phyloP scores from a whole-genome alignment of 2,888 invertebrate genomes.

The Tinea semifulvella region DNA sequence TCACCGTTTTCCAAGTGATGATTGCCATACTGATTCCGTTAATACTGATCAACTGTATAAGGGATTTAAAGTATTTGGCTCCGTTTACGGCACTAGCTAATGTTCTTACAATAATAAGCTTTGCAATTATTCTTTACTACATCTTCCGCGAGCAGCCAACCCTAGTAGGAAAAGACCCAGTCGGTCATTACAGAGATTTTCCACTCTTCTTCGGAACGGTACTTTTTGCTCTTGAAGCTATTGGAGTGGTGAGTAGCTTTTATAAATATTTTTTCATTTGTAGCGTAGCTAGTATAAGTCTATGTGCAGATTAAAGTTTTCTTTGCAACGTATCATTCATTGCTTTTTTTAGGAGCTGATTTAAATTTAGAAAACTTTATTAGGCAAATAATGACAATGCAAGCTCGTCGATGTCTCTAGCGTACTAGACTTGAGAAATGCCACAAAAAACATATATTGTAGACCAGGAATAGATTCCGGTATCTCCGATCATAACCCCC shows the following conservation, averaged over 20 bases:
- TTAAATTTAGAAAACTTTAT: too few species aligned
- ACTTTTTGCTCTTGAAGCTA: constrained; percentile 95
- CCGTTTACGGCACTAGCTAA: constrained; percentile 93
- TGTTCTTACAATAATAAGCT: constrained; percentile 81
- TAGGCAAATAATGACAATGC: too few species aligned
- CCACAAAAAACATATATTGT: too few species aligned
- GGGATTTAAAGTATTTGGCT: constrained; percentile 86
- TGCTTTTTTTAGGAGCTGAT: too few species aligned
- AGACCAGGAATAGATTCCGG: too few species aligned
- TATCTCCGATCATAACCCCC: too few species aligned
- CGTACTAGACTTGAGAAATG: too few species aligned
- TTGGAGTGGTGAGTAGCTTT: constrained; percentile 77
- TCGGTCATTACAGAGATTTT: constrained; percentile 73
- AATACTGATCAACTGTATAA: constrained; percentile 82
- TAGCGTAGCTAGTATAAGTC: too few species aligned
- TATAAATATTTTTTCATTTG: too few species aligned
- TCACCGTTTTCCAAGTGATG: constrained; percentile 74
- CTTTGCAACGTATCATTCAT: too few species aligned
- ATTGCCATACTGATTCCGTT: constrained; percentile 76
- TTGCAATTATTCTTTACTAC: constrained; percentile 87
- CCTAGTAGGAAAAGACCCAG: constrained; percentile 68
- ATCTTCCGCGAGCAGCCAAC: constrained; percentile 77
- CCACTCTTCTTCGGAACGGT: constrained; percentile 97
- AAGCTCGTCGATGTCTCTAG: too few species aligned
- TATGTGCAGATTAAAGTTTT: too few species aligned